Base-by-base conservation (phyloP, 2,113 vertebrate species). In the Urocynchramus pylzowi region DNA sequence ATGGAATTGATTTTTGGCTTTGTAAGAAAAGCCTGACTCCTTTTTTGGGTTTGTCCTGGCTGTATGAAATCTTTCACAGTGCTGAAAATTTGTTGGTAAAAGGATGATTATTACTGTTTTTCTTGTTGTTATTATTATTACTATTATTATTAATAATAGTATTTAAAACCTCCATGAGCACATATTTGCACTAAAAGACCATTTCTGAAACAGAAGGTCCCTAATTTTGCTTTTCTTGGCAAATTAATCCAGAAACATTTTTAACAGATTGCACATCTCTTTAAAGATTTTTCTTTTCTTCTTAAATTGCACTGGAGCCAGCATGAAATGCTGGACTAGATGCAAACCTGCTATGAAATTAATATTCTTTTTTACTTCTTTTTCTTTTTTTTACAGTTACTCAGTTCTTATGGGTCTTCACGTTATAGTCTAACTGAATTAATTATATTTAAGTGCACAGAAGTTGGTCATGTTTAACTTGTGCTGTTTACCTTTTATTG, bases 151-250 rank as follows among this genome's bases (percentile, higher is more conserved):
- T 56, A 56, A 13, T 24, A 7, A 35, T 60, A 21, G 47, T 73
- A 27, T 57, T 65, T 67, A 45, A 82, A 60, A 35, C 31, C 27
- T 93, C 27, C 18, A 3, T 44, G 60, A 87, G 45, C 31, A 24
- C 35, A 9, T 27, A 49, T 57, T 74, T 92, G 42, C 63, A 59
- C n/a, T 69, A 71, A 57, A 21, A 79, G 53, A 69, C 13, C 20
- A 13, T 71, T 84, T 64, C 73, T 93, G 89, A 96, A 42, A 19
- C 53, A 57, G 59, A 67, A 45, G 11, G 18, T 49, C 31, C n/a
- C 15, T 87, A 8, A 8, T 82, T 93, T 89, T 97, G 47, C 49
- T 95, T 96, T 95, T 91, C 61, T 81, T 52, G 78, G 53, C 37
- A 95, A 39, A 88, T 95, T 41, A 68, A 44, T 78, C 76, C 37